These are phyloP conservation scores for Martes martes DNA, from an alignment of 2,113 vertebrate genomes.

Conservation along the genomic window DNA sequence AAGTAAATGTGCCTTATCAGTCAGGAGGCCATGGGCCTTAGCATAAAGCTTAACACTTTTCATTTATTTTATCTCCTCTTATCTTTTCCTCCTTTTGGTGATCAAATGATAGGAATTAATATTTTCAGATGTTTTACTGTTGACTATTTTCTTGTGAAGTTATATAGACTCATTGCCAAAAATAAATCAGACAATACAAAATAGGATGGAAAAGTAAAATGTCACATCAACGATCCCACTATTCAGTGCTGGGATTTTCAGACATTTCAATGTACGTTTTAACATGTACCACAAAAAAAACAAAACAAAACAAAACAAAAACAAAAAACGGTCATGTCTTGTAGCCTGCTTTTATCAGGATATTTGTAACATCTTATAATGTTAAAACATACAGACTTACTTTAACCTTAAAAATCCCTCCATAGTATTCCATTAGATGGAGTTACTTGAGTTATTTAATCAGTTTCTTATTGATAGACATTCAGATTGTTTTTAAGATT, in stretches of 20 bases:
- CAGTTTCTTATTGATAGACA: background rate
- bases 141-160: background rate
- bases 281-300: constrained; percentile 9
- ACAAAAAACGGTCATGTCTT: background rate
- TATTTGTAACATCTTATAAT: background rate
- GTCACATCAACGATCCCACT: background rate
- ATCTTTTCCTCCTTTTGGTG: background rate
- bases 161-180: background rate
- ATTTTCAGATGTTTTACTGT: background rate
- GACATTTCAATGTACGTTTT: background rate
- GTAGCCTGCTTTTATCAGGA: background rate
- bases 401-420: background rate
- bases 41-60: background rate
- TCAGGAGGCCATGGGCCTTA: background rate
- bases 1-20: background rate
- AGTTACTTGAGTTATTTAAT: constrained; percentile 4
- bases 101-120: background rate
- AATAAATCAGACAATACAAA: background rate
- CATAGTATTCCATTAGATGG: background rate
- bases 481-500: background rate
- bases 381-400: background rate
- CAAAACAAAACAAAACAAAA: background rate
- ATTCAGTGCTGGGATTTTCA: background rate
- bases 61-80: background rate
- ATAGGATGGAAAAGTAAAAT: background rate